phyloP scores from a whole-genome alignment of 2,888 invertebrate species.

The Andrena flavipes region DNA sequence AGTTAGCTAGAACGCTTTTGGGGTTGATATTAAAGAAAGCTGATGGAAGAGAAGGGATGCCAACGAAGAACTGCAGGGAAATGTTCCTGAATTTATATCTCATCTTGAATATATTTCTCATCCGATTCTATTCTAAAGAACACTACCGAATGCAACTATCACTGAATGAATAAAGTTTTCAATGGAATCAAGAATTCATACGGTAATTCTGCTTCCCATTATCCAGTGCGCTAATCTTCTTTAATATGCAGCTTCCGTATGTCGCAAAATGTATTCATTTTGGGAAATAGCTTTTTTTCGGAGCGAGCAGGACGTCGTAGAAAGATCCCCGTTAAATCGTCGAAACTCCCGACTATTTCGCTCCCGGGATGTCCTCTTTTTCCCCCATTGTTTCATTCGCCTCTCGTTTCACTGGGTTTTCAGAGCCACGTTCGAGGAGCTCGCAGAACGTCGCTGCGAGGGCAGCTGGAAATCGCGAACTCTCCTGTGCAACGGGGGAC shows the following conservation, averaged over 20 bases:
- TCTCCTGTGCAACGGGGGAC: not conserved
- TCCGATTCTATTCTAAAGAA: no score
- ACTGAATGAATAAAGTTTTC: not conserved
- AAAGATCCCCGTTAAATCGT: constrained; percentile 19
- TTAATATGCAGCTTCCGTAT: not conserved
- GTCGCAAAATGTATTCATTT: not conserved
- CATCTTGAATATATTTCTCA: no score
- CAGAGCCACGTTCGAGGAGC: constrained; percentile 34
- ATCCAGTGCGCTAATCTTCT: not conserved
- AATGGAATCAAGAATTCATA: not conserved
- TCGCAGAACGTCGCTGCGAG: constrained; percentile 1
- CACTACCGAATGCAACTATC: not conserved
- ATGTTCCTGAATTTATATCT: not conserved
- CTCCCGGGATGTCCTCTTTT: constrained; percentile 9
- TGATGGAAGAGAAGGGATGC: no score
- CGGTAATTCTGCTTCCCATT: not conserved
- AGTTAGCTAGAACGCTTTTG: no score
- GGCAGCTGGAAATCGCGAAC: constrained; percentile 23
- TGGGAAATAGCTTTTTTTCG: not conserved
- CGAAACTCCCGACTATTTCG: not conserved
- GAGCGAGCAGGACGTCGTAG: not conserved
- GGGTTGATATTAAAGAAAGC: no score
- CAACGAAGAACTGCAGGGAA: no score
- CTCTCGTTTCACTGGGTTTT: constrained; percentile 1
- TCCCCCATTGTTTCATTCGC: constrained; percentile 11